Conservation (phyloP, 1,140 invertebrate genomes). For the Cylas formicarius region DNA sequence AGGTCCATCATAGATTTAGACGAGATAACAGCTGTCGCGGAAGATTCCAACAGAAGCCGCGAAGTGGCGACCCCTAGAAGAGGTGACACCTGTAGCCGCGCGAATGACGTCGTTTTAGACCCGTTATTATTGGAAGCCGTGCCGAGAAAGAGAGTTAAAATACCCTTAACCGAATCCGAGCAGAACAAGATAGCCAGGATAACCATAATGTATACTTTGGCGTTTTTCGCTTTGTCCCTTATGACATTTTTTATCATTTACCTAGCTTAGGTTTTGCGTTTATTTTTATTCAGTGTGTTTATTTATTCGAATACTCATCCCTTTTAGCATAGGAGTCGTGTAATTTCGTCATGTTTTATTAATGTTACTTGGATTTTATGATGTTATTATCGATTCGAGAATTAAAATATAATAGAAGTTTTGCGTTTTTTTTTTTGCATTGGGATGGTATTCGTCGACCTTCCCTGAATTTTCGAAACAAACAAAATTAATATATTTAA, state of each 20-base stretch:
- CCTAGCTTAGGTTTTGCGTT: conserved; percentile 31
- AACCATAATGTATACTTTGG: conserved; percentile 45
- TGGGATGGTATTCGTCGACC: too few relatives aligned
- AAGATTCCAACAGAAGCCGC: conserved; percentile 14
- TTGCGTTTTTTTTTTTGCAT: too few relatives aligned
- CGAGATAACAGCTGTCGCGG: conserved; percentile 35
- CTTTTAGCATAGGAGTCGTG: too few relatives aligned
- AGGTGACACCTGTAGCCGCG: too few relatives aligned
- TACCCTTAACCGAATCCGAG: conserved; percentile 37
- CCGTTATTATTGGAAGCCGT: conserved; percentile 43
- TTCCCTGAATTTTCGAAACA: too few relatives aligned
- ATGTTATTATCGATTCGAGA: neutral
- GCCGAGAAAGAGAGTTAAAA: conserved; percentile 17
- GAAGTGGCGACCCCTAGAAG: neutral
- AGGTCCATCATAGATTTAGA: conserved; percentile 29
- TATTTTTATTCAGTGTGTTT: too few relatives aligned
- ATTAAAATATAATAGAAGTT: too few relatives aligned
- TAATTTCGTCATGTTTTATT: conserved; percentile 3
- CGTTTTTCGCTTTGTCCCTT: conserved; percentile 45
- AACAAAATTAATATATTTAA: too few relatives aligned
- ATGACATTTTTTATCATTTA: conserved; percentile 50
- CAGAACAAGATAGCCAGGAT: conserved; percentile 46
- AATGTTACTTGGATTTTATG: neutral
- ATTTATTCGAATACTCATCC: too few relatives aligned
- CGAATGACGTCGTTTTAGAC: conserved; percentile 47